phyloP scores from a whole-genome alignment of 1,140 invertebrate species.

The Sycophaga agraensis region DNA sequence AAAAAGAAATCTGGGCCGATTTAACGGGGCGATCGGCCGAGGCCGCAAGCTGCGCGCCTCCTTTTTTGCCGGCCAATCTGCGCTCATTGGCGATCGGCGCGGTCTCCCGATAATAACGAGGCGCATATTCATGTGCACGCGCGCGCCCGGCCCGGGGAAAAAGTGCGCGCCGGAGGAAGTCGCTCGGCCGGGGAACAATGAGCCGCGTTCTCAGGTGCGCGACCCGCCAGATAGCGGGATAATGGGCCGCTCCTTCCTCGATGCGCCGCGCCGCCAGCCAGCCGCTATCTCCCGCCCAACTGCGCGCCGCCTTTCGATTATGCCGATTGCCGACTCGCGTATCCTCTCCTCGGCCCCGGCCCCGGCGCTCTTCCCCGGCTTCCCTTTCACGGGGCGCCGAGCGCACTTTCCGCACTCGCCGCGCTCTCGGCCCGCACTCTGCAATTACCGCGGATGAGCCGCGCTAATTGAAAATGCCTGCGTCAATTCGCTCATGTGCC shows the following conservation, averaged over 20 bases:
- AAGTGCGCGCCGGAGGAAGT: background rate
- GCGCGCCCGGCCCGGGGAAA: background rate
- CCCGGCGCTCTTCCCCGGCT: too few relatives aligned
- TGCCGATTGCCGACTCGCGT: background rate
- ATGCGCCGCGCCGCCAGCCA: background rate
- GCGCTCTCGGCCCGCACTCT: too few relatives aligned
- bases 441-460: too few relatives aligned
- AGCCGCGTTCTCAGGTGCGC: background rate
- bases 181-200: background rate
- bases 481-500: too few relatives aligned
- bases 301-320: background rate
- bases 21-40: background rate
- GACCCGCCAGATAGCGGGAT: background rate
- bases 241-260: background rate
- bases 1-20: slow-evolving; percentile 27
- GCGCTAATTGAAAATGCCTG: too few relatives aligned
- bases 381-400: too few relatives aligned
- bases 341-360: background rate
- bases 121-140: background rate
- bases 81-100: background rate
- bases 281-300: background rate
- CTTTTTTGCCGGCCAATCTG: too few relatives aligned
- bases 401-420: too few relatives aligned
- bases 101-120: background rate
- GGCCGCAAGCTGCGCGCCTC: slow-evolving; percentile 2